These are phyloP conservation scores for Eristalis pertinax DNA, from an alignment of 2,888 invertebrate genomes.

Conservation along the genomic window DNA sequence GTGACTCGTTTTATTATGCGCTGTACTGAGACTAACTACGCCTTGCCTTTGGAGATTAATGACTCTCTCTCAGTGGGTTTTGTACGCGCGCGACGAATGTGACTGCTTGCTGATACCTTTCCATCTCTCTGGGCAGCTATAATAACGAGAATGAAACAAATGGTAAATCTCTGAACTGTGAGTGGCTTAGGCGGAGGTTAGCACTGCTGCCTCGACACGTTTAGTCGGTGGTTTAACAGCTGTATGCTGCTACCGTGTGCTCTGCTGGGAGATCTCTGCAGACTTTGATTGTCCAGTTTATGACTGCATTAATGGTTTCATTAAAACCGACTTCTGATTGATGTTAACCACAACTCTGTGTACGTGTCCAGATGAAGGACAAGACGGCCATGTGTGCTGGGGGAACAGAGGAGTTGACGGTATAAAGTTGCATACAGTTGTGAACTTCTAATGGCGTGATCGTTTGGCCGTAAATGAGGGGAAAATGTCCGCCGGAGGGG, in stretches of 20 bases:
- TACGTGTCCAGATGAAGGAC: background rate
- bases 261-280: background rate
- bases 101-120: background rate
- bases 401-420: background rate
- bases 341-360: background rate
- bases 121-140: background rate
- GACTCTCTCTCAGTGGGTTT: conserved; percentile 8
- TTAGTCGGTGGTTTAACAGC: background rate
- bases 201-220: background rate
- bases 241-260: background rate
- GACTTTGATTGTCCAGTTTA: background rate
- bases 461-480: too few species aligned
- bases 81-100: background rate
- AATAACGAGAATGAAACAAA: background rate
- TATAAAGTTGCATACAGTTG: too few species aligned
- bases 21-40: conserved; percentile 28
- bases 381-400: background rate
- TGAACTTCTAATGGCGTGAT: too few species aligned
- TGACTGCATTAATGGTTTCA: background rate
- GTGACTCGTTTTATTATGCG: conserved; percentile 27
- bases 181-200: too few species aligned
- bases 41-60: conserved; percentile 29
- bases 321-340: background rate
- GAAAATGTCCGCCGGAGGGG: too few species aligned
- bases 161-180: background rate